phyloP scores from a whole-genome alignment of 2,797 vertebrate species.

The Gadopsis bispinosus region DNA sequence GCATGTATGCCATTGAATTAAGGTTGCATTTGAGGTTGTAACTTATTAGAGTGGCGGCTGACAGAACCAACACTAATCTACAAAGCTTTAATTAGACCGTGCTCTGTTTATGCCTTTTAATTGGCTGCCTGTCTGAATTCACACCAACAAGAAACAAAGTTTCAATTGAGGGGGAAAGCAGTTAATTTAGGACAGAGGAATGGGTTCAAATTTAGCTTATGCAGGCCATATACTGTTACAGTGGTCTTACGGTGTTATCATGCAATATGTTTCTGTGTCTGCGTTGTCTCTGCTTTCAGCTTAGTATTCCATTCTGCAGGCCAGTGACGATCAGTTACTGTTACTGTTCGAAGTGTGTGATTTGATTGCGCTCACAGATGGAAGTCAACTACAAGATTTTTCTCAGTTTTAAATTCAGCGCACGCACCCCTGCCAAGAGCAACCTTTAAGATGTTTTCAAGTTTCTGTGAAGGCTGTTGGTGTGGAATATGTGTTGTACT shows the following conservation, averaged over 20 bases:
- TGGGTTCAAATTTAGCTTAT: constrained; percentile 23
- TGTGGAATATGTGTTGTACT: constrained; percentile 2
- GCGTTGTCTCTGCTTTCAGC: constrained; percentile 7
- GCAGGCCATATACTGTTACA: not conserved
- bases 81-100: constrained; percentile 42
- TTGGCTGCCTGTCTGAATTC: constrained; percentile 58
- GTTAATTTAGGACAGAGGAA: constrained; percentile 28
- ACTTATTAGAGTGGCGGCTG: constrained; percentile 46
- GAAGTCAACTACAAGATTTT: constrained; percentile 38
- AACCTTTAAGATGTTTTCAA: constrained; percentile 3
- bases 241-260: constrained; percentile 7
- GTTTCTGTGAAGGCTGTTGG: not conserved
- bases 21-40: constrained; percentile 34
- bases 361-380: constrained; percentile 29
- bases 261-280: not conserved
- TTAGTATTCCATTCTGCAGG: constrained; percentile 29
- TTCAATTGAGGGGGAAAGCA: constrained; percentile 18
- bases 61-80: constrained; percentile 37
- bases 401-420: constrained; percentile 16
- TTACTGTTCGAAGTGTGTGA: constrained; percentile 27
- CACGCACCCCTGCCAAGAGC: constrained; percentile 1
- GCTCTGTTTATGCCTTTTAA: constrained; percentile 59
- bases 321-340: constrained; percentile 4
- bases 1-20: constrained; percentile 58
- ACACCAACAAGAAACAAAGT: constrained; percentile 38